Percentiles rank a stretch among this genome's conserved stretches.
phyloP scores from a whole-genome alignment of 1,140 invertebrate species.

The Lysiphlebus fabarum region DNA sequence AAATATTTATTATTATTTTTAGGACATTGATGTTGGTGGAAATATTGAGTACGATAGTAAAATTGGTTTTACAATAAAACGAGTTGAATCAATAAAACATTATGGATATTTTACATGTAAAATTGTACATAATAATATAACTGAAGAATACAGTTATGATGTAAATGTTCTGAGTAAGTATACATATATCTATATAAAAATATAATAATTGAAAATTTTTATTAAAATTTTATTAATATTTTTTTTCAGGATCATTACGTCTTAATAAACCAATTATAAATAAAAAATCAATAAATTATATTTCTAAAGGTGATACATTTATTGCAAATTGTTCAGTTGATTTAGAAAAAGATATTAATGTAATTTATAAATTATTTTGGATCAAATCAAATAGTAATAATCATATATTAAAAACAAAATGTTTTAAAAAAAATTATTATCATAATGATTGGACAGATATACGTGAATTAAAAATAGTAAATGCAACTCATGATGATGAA shows the following conservation, averaged over 20 bases:
- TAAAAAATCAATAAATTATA: slow-evolving; percentile 29
- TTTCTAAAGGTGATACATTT: slow-evolving; percentile 37
- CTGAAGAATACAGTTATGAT: slow-evolving; percentile 35
- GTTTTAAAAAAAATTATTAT: slow-evolving; percentile 30
- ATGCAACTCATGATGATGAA: slow-evolving; percentile 50
- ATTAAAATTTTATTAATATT: slow-evolving; percentile 1
- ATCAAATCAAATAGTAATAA: neutral
- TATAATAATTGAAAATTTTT: neutral
- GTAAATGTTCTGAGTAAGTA: slow-evolving; percentile 51
- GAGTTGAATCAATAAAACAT: slow-evolving; percentile 45
- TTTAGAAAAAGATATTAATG: slow-evolving; percentile 29
- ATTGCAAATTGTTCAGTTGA: slow-evolving; percentile 33
- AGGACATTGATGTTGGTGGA: slow-evolving; percentile 37
- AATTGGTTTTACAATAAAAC: slow-evolving; percentile 58
- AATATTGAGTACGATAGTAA: slow-evolving; percentile 58
- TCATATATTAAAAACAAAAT: neutral
- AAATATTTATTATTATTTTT: neutral
- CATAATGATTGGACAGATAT: slow-evolving; percentile 15
- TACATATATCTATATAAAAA: no score
- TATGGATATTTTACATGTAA: slow-evolving; percentile 50
- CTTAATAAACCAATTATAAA: slow-evolving; percentile 34
- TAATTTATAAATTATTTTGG: neutral
- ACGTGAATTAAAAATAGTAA: slow-evolving; percentile 46
- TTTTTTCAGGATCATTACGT: slow-evolving; percentile 21
- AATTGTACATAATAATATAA: slow-evolving; percentile 38